Evolutionary conservation across 2,797 vertebrate genomes (phyloP).

Genomic region (Kryptopterus vitreolus): DNA sequence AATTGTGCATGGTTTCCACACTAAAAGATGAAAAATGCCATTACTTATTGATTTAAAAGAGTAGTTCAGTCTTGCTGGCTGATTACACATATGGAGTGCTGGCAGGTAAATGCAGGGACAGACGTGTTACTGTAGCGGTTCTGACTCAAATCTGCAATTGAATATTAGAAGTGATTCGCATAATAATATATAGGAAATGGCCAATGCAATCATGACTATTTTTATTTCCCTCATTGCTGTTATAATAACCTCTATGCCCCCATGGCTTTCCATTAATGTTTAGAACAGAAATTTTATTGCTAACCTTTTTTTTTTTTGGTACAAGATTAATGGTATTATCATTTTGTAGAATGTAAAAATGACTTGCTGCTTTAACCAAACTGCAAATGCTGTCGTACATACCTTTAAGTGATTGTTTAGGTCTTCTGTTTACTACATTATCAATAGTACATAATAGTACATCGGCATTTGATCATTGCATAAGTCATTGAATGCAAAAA

Average conservation of each 20-base stretch:
- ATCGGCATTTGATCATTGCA: too few relatives aligned
- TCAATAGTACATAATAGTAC: too few relatives aligned
- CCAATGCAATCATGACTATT: not conserved
- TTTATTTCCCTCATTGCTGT: not conserved
- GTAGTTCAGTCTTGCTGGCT: not conserved
- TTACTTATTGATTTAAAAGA: slow-evolving; percentile 2
- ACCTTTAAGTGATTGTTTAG: too few relatives aligned
- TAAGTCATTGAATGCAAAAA: too few relatives aligned
- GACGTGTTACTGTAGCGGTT: not conserved
- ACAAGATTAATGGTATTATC: not conserved
- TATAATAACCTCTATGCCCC: not conserved
- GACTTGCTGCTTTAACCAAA: too few relatives aligned
- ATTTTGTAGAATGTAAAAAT: too few relatives aligned
- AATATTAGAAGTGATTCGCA: not conserved
- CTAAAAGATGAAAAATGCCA: not conserved
- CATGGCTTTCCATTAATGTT: not conserved
- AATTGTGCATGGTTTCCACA: slow-evolving; percentile 7
- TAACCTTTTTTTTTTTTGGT: not conserved
- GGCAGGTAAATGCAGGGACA: not conserved
- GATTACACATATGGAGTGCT: not conserved
- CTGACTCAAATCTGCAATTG: not conserved
- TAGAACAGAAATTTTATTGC: not conserved
- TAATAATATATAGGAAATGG: not conserved
- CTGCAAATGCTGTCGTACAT: too few relatives aligned
- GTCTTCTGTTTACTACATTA: too few relatives aligned